Base-by-base conservation (phyloP, 2,797 vertebrate genomes). In the Phoeniculus purpureus region DNA sequence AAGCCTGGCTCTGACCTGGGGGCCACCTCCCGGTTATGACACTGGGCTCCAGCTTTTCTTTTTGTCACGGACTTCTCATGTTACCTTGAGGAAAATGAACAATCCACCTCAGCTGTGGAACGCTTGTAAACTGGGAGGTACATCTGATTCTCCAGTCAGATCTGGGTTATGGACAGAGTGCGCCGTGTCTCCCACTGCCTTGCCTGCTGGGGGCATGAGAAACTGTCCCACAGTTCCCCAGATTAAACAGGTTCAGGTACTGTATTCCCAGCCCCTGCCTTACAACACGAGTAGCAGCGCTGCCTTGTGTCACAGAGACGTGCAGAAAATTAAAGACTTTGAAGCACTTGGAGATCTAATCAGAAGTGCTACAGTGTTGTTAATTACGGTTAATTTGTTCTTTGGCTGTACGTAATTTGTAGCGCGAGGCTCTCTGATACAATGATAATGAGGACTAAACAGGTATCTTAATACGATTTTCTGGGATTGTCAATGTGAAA, bases 311-410 rank as follows among this genome's bases (percentile, higher is more conserved):
- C 52, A 10, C 70, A 89, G 73, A 87, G 82, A 65, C 15, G 29
- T 71, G 74, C 75, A 59, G 84, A 93, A 89, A 91, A 94, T 91
- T 61, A 73, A 92, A 91, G 91, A 81, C 89, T 93, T 75, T 84
- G 78, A 94, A 96, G 94, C 89, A 87, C 68, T 95, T 87, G 58
- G 81, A 94, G 89, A 94, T 94, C 70, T 93, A 89, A 95, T 94
- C 94, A 95, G 79, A 94, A 93, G 86, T 82, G 81, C 94, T 94
- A 74, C 89, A 59, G 85, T 93, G 87, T 72, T 21, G 92, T 93
- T 95, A 94, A 95, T 96, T 93, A 89, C 31, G 62, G 87, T 72
- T 94, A 94, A 94, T 96, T 93, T 94, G 87, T 88, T 95, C 92
- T 84, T 85, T 88, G 67, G 70, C 87, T 96, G 81, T 26, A 90